Conservation (phyloP, 2,888 invertebrate genomes). For the Netelia melanura region DNA sequence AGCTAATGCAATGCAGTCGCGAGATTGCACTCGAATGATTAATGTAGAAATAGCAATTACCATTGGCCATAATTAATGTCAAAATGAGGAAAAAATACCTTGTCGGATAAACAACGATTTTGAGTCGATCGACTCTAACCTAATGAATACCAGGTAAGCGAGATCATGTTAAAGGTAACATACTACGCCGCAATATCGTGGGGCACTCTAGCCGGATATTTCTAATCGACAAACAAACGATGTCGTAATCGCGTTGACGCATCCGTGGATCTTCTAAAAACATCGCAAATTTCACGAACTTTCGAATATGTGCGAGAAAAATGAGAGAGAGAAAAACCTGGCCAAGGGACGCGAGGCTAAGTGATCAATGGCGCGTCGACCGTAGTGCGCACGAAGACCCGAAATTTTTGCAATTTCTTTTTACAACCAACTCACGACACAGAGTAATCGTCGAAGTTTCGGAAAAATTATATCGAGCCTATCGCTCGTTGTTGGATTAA, state of each 20-base stretch:
- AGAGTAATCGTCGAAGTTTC: background rate
- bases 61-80: background rate
- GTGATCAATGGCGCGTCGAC: constrained; percentile 72
- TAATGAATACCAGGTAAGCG: background rate
- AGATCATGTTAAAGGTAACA: background rate
- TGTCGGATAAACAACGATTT: background rate
- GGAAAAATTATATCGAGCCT: background rate
- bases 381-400: constrained; percentile 29
- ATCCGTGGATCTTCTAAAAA: background rate
- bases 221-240: background rate
- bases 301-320: background rate
- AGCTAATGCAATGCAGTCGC: background rate
- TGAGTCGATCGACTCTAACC: background rate
- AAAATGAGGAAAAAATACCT: background rate
- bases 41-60: background rate
- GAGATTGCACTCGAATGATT: background rate
- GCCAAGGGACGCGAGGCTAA: constrained; percentile 39
- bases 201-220: background rate
- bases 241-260: background rate
- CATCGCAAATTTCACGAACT: background rate
- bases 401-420: constrained; percentile 18
- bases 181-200: constrained; percentile 1
- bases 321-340: background rate
- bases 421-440: background rate
- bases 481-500: background rate